Evolutionary conservation across 2,113 vertebrate species (phyloP).

Genomic region (Megalops atlanticus): DNA sequence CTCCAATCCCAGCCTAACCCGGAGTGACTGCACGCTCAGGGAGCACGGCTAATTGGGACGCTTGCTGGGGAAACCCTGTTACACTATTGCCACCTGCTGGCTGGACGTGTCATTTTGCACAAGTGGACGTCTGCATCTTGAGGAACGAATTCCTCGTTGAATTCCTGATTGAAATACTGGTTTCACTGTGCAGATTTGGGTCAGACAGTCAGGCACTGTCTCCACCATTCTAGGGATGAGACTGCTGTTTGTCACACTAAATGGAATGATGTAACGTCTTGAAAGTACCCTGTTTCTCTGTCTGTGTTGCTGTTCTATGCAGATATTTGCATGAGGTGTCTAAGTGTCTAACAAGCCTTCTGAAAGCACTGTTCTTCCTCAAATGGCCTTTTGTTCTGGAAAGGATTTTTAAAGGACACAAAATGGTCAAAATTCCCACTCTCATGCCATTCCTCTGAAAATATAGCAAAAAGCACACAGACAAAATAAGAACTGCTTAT

Average conservation of each 20-base stretch:
- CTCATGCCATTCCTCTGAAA: neutral
- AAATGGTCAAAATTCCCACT: neutral
- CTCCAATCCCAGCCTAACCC: slow-evolving; percentile 2
- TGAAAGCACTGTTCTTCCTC: neutral
- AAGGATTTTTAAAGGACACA: neutral
- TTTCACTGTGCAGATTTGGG: neutral
- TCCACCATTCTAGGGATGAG: neutral
- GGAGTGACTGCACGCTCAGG: neutral
- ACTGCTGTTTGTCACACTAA: neutral
- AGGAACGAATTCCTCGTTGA: too few relatives aligned
- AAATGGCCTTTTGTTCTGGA: neutral
- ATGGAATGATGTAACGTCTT: neutral
- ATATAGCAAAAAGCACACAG: neutral
- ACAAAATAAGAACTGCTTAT: neutral
- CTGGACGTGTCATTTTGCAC: neutral
- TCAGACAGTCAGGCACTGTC: neutral
- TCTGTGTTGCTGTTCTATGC: too few relatives aligned
- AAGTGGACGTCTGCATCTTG: neutral
- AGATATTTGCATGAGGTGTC: neutral
- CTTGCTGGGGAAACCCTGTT: slow-evolving; percentile 4
- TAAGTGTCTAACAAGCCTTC: neutral
- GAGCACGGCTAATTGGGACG: slow-evolving; percentile 20
- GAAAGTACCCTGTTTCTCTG: neutral
- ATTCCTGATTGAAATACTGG: neutral
- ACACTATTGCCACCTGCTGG: slow-evolving; percentile 31